Conservation (phyloP, 2,797 vertebrate genomes). For the Sternarchorhynchus goeldii region DNA sequence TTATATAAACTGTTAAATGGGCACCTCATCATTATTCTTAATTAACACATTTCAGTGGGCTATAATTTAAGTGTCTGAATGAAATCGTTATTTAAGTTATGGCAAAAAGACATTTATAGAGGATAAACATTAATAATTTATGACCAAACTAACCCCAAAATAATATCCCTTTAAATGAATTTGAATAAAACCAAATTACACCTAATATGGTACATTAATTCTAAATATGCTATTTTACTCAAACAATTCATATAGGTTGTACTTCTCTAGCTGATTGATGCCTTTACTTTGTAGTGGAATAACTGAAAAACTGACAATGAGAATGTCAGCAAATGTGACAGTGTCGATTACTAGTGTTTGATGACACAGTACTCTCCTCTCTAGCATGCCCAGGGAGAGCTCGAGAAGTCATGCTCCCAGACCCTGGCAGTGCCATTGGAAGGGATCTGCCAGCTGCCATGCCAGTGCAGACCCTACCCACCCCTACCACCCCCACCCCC, state of each 20-base stretch:
- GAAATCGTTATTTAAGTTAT: too few species aligned
- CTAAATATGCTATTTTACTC: too few species aligned
- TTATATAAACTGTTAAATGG: neutral
- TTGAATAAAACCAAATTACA: too few species aligned
- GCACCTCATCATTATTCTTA: neutral
- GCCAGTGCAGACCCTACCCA: constrained; percentile 84
- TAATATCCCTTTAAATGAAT: too few species aligned
- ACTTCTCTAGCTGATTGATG: neutral
- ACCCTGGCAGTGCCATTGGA: constrained; percentile 70
- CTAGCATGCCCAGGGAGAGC: constrained; percentile 80
- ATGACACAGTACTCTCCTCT: neutral
- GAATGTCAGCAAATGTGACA: neutral
- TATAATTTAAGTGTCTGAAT: too few species aligned
- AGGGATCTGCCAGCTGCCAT: constrained; percentile 79
- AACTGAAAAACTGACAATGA: neutral
- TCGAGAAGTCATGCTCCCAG: constrained; percentile 82
- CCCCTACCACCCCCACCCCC: constrained; percentile 82
- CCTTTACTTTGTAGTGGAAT: neutral
- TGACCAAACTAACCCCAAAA: too few species aligned
- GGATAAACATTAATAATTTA: too few species aligned
- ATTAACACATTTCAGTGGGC: too few species aligned
- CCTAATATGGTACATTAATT: too few species aligned
- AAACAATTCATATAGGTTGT: neutral
- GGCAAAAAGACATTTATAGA: too few species aligned
- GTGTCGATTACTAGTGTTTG: neutral